Evolutionary conservation across 2,888 invertebrate species (phyloP), one percentile per base, ranked within the genome.

Genomic region (Protula sp.): DNA sequence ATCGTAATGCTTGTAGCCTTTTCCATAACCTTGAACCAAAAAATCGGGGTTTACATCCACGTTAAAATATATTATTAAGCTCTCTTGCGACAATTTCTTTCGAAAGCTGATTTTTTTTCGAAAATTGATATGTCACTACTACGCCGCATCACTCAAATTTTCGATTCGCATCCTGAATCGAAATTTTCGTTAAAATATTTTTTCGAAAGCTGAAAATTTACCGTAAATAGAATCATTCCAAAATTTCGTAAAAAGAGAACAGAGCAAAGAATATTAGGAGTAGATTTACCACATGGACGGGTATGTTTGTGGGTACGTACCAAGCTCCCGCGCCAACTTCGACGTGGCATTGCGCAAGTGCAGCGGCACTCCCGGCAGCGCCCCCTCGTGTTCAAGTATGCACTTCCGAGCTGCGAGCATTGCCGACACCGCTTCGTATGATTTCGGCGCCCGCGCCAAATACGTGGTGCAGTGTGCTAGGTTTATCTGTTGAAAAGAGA

Each of bases 271-370:
- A n/a, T n/a, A n/a, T n/a, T n/a, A n/a, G n/a, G n/a, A n/a, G n/a
- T n/a, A n/a, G n/a, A n/a, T n/a, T n/a, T n/a, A n/a, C n/a, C n/a
- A n/a, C n/a, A n/a, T n/a, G n/a, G n/a, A n/a, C n/a, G n/a, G n/a
- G n/a, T n/a, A n/a, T n/a, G n/a, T n/a, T n/a, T n/a, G n/a, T n/a
- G n/a, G n/a, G n/a, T n/a, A 50, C 66, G 59, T 62, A 76, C 76
- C 89, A 69, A 91, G 79, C 76, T 88, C 84, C 76, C 86, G 86
- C 89, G 90, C 89, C 0, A 91, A 82, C 76, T 85, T 87, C 0
- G 89, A 89, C 2, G 90, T 87, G n/a, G 90, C 90, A 82, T 91
- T 89, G 60, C 91, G 84, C 65, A 91, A 82, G 81, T 89, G 89
- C 62, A 91, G 82, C 0, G 91, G 91, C 3, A 91, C 88, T 0